Evolutionary conservation across 2,113 vertebrate genomes (phyloP).

Genomic region (Uria lomvia): DNA sequence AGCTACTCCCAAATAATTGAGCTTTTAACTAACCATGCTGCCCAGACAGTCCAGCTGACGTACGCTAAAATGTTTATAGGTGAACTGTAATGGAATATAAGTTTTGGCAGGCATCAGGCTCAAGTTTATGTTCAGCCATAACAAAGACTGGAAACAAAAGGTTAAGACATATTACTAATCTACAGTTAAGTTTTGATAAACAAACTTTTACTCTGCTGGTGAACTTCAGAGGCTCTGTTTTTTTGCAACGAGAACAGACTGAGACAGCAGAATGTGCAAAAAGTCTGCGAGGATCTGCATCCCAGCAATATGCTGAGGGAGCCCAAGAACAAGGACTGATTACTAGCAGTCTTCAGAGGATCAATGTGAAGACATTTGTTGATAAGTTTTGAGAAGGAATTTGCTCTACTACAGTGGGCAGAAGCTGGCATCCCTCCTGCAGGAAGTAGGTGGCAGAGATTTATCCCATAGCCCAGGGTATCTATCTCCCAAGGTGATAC

Average conservation of each 20-base stretch:
- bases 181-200: neutral
- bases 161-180: neutral
- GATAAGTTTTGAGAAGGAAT: neutral
- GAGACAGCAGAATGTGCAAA: neutral
- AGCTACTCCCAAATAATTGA: neutral
- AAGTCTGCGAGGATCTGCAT: neutral
- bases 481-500: neutral
- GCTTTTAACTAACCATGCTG: fast-evolving
- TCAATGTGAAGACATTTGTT: neutral
- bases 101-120: neutral
- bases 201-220: neutral
- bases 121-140: neutral
- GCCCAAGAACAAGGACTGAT: neutral
- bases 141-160: neutral
- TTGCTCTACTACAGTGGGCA: neutral
- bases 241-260: neutral
- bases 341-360: neutral
- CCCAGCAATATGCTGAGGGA: fast-evolving
- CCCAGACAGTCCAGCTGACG: neutral
- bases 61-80: neutral
- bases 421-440: neutral
- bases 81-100: neutral
- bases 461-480: neutral
- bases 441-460: neutral
- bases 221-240: neutral